These are phyloP conservation scores for Eulemur albifrons DNA, from an alignment of 2,797 vertebrate species.

Conservation along the genomic window DNA sequence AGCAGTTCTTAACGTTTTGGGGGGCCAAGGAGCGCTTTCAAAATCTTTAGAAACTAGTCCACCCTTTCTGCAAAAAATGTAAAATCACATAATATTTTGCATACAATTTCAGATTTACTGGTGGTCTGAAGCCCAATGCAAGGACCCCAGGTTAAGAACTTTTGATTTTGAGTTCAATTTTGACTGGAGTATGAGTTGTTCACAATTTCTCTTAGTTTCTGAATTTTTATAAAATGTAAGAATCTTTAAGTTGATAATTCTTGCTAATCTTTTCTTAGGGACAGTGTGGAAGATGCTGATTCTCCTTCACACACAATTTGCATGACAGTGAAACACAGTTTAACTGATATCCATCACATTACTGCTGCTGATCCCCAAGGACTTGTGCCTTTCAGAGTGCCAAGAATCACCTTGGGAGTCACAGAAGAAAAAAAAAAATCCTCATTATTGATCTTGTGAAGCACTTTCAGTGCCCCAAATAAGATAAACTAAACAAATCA, in stretches of 20 bases:
- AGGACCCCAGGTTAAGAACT: neutral
- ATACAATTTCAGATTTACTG: slow-evolving; percentile 13
- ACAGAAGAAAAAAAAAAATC: neutral
- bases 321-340: neutral
- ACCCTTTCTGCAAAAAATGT: neutral
- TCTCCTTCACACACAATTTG: neutral
- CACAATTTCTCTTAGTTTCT: slow-evolving; percentile 30
- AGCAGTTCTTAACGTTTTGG: neutral
- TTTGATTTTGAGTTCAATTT: slow-evolving; percentile 29
- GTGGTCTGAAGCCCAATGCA: neutral
- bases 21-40: neutral
- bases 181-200: neutral
- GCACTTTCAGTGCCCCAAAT: slow-evolving; percentile 29
- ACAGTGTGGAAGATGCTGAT: neutral
- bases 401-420: neutral
- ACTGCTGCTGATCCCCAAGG: neutral
- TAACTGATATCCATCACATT: neutral
- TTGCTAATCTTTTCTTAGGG: slow-evolving; percentile 28
- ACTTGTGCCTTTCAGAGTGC: neutral
- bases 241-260: slow-evolving; percentile 18
- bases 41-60: slow-evolving; percentile 25
- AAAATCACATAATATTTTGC: slow-evolving; percentile 23
- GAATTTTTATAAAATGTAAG: slow-evolving; percentile 32
- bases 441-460: slow-evolving; percentile 41
- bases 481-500: slow-evolving; percentile 21